phyloP scores from a whole-genome alignment of 2,797 vertebrate species.

The Champsocephalus gunnari region DNA sequence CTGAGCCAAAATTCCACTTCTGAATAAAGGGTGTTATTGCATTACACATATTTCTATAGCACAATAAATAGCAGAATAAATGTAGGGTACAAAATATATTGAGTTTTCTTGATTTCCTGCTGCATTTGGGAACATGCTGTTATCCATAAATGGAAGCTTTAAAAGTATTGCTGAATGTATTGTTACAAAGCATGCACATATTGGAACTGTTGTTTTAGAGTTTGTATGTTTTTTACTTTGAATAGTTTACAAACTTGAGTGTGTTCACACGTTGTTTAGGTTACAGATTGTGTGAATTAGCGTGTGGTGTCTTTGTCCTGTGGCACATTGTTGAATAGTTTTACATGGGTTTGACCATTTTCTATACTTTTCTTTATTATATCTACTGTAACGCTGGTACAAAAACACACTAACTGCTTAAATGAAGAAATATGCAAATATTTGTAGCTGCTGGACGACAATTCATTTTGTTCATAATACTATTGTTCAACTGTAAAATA shows the following conservation, averaged over 20 bases:
- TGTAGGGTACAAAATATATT: not conserved
- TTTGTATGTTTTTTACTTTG: slow-evolving; percentile 43
- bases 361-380: not conserved
- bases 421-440: not conserved
- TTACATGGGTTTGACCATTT: slow-evolving; percentile 18
- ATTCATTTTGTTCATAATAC: not conserved
- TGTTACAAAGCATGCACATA: slow-evolving; percentile 31
- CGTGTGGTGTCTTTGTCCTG: slow-evolving; percentile 21
- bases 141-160: slow-evolving; percentile 17
- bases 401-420: not conserved
- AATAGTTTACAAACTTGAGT: slow-evolving; percentile 45
- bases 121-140: slow-evolving; percentile 8
- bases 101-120: not conserved
- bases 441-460: not conserved
- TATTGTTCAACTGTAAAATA: not conserved
- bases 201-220: slow-evolving; percentile 23
- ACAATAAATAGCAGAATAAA: not conserved
- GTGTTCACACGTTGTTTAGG: slow-evolving; percentile 11
- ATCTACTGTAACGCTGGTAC: slow-evolving; percentile 6
- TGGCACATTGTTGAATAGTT: slow-evolving; percentile 36
- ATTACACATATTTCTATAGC: slow-evolving; percentile 4
- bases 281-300: slow-evolving; percentile 5
- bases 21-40: slow-evolving; percentile 7
- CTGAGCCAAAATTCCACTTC: slow-evolving; percentile 5
- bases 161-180: slow-evolving; percentile 35